Evolutionary conservation across 2,113 vertebrate genomes (phyloP).

Genomic region (Oceanodroma tethys): DNA sequence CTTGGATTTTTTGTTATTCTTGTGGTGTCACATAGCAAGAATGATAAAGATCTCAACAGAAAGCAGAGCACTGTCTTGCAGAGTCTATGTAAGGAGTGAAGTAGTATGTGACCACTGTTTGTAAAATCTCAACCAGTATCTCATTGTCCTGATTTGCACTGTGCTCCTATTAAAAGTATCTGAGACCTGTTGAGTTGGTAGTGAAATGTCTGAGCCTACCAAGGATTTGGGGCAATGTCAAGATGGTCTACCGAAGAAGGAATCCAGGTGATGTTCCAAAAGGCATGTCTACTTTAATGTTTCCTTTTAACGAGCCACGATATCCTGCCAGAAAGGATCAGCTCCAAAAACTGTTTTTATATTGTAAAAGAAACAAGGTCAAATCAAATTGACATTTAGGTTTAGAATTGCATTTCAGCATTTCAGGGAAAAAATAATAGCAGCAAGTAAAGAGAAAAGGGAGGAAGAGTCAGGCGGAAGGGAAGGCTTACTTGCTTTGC

Average conservation of each 20-base stretch:
- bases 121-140: not conserved
- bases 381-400: not conserved
- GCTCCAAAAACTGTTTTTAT: not conserved
- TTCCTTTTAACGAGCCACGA: not conserved
- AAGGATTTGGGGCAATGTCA: not conserved
- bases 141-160: not conserved
- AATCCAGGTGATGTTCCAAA: constrained; percentile 1
- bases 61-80: not conserved
- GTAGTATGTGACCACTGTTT: not conserved
- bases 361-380: not conserved
- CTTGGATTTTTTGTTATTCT: not conserved
- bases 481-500: constrained; percentile 40
- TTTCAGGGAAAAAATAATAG: not conserved
- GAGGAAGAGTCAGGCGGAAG: not conserved
- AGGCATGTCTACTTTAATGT: not conserved
- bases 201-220: not conserved
- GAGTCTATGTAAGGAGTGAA: not conserved
- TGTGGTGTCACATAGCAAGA: not conserved
- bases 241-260: not conserved
- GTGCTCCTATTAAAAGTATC: not conserved
- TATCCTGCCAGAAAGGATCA: not conserved
- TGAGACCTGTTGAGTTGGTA: not conserved
- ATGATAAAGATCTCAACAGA: not conserved
- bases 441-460: not conserved
- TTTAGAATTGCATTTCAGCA: not conserved